These are phyloP conservation scores for Orthonychiurus folsomi DNA, from an alignment of 2,888 invertebrate genomes.

Conservation along the genomic window DNA sequence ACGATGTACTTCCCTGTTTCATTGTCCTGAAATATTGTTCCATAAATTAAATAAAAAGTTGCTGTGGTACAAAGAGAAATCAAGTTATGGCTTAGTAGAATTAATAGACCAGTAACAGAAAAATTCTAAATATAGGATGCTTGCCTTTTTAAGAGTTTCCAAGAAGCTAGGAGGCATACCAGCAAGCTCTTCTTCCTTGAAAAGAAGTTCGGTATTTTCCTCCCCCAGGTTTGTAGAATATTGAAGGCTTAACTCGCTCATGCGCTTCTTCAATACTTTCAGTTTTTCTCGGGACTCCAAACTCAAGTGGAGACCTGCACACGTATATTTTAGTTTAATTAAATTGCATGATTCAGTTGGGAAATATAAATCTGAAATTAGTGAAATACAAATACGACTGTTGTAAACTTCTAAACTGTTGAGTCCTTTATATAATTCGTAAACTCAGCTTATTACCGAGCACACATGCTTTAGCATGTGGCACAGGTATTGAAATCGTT, in stretches of 20 bases:
- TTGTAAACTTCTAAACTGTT: too few relatives aligned
- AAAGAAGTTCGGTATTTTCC: constrained; percentile 46
- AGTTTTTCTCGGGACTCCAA: constrained; percentile 44
- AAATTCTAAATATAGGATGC: background rate
- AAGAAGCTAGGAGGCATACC: constrained; percentile 42
- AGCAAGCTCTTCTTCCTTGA: constrained; percentile 45
- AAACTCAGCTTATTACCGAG: too few relatives aligned
- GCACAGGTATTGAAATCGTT: too few relatives aligned
- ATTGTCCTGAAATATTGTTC: constrained; percentile 13
- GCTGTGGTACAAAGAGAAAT: background rate
- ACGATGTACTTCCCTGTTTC: constrained; percentile 45
- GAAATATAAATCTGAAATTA: too few relatives aligned
- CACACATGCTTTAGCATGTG: too few relatives aligned
- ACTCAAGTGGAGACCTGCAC: constrained; percentile 45
- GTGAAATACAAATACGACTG: too few relatives aligned
- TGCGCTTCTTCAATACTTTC: constrained; percentile 45
- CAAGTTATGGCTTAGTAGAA: background rate
- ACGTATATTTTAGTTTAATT: constrained; percentile 12
- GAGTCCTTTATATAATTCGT: too few relatives aligned
- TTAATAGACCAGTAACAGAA: background rate
- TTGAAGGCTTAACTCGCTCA: constrained; percentile 46
- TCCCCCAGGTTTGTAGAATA: constrained; percentile 47
- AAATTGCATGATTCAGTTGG: too few relatives aligned
- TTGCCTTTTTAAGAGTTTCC: constrained; percentile 30
- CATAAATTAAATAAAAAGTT: constrained; percentile 4